Evolutionary conservation across 1,140 invertebrate genomes (phyloP).

Genomic region (Mycetomoellerius zeteki): DNA sequence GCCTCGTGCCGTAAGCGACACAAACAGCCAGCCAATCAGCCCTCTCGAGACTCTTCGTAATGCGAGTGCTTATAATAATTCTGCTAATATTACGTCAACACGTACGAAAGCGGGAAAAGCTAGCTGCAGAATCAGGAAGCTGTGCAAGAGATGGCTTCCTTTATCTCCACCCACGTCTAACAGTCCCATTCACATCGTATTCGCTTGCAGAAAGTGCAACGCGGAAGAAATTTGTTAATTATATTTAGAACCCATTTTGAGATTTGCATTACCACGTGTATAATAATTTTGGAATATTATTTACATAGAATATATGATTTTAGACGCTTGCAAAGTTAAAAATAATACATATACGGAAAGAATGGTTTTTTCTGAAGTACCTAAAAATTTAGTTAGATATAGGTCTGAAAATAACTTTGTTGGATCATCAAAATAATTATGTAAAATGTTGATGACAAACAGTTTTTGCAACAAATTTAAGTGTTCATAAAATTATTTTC

Average conservation of each 20-base stretch:
- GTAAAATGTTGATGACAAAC: no score
- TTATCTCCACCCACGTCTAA: neutral
- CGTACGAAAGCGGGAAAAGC: slow-evolving; percentile 18
- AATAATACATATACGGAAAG: no score
- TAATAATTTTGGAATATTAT: neutral
- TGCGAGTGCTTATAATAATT: slow-evolving; percentile 45
- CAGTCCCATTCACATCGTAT: slow-evolving; percentile 14
- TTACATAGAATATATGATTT: neutral
- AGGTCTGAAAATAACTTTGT: no score
- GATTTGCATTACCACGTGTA: neutral
- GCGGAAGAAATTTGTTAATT: slow-evolving; percentile 26
- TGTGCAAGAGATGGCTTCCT: neutral
- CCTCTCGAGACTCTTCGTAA: slow-evolving; percentile 3
- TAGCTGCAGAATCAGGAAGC: slow-evolving; percentile 23
- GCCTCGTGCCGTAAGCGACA: slow-evolving; percentile 12
- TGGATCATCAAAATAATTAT: no score
- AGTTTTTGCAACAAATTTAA: no score
- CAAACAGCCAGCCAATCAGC: slow-evolving; percentile 7
- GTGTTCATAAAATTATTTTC: no score
- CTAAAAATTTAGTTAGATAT: no score
- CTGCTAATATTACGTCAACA: slow-evolving; percentile 44
- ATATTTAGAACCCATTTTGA: slow-evolving; percentile 1
- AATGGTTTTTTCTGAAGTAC: no score
- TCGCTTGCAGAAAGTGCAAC: neutral
- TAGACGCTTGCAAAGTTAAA: no score